Evolutionary conservation across 2,113 vertebrate species (phyloP).

Genomic region (Lasiurus cinereus): DNA sequence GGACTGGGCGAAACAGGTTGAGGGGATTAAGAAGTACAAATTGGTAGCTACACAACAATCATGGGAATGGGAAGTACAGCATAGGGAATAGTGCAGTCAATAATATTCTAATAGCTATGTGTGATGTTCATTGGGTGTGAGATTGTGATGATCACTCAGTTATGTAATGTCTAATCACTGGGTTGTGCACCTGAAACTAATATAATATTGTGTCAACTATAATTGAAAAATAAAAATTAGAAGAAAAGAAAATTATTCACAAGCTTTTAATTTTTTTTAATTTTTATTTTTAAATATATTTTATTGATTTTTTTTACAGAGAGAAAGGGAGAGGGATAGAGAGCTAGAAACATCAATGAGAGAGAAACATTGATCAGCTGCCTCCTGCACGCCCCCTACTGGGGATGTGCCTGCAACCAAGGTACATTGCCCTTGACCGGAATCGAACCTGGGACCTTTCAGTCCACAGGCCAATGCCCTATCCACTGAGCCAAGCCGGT

Average conservation of each 20-base stretch:
- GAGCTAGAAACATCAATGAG: no score
- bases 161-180: not conserved
- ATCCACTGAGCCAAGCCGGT: no score
- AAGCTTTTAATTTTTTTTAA: not conserved
- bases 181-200: not conserved
- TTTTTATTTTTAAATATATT: no score
- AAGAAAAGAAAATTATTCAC: not conserved
- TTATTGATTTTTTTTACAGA: no score
- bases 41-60: not conserved
- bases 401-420: no score
- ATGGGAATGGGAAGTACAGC: not conserved
- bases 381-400: no score
- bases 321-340: no score
- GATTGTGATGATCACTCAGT: not conserved
- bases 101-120: not conserved
- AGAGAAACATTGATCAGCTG: no score
- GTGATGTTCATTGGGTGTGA: not conserved
- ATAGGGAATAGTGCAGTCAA: not conserved
- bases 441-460: no score
- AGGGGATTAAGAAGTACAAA: not conserved
- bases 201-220: not conserved
- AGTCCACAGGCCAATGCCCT: no score
- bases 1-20: not conserved
- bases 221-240: not conserved
- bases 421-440: no score